phyloP scores from a whole-genome alignment of 2,113 vertebrate genomes.

The Callaeas wilsoni region DNA sequence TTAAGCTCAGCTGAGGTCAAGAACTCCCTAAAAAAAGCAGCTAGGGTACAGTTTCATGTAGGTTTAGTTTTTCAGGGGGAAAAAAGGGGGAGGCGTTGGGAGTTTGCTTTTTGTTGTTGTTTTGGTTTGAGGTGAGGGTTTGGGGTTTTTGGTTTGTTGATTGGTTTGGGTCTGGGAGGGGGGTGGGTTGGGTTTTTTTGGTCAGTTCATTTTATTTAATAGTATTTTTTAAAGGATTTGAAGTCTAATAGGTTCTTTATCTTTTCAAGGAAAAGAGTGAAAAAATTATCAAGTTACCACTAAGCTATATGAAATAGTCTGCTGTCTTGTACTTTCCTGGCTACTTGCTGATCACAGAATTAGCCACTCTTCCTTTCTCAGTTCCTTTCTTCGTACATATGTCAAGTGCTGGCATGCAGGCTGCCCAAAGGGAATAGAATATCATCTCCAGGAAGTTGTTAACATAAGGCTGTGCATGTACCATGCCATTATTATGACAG shows the following conservation, averaged over 20 bases:
- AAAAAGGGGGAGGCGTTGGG: fast-evolving
- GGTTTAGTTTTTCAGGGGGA: fast-evolving
- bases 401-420: conserved; percentile 48
- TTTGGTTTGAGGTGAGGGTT: background rate
- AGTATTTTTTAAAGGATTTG: background rate
- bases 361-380: conserved; percentile 1
- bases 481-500: conserved; percentile 70
- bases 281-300: background rate
- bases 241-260: background rate
- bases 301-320: background rate
- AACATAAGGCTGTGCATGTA: conserved; percentile 69
- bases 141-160: fast-evolving
- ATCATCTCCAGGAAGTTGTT: conserved; percentile 68
- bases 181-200: fast-evolving
- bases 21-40: background rate
- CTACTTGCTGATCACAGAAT: conserved; percentile 1
- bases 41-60: background rate
- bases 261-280: background rate
- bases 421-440: conserved; percentile 60
- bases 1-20: background rate
- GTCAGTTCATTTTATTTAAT: background rate
- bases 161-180: fast-evolving
- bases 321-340: background rate
- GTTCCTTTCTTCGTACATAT: conserved; percentile 17
- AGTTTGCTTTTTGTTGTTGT: background rate